Evolutionary conservation across 2,797 vertebrate genomes (phyloP), one percentile per base, ranked within the genome.

Genomic region (Takifugu rubripes): DNA sequence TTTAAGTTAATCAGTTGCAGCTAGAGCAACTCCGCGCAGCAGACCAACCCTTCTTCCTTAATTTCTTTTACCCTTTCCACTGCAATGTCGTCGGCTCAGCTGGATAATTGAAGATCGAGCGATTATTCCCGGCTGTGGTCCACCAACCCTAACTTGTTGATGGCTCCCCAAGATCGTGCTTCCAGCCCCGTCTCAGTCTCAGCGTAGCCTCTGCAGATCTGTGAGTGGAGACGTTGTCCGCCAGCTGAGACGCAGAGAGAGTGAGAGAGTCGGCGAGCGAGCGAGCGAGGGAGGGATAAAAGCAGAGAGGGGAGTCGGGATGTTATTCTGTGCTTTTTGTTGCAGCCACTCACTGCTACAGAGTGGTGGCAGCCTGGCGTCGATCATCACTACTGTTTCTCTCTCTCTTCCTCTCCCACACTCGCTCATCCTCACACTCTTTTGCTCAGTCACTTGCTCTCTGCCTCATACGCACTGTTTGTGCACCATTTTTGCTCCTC

Each of bases 331-430:
- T 92, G 95, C 94, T 96, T 95, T 94, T 94, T 93, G 92, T 95
- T 94, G 96, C 92, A 93, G 93, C 93, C 95, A 94, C 95, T 95
- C 95, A 92, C 93, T 92, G 94, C 95, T 95, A 94, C 96, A 97
- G 95, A 96, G 90, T 92, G 92, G 92, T 92, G 92, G 92, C 95
- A 96, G 94, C 92, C 96, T 98, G 95, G 96, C 94, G 95, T 98
- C 94, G 96, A 93, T 92, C 72, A 91, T 93, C 94, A 93, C 94
- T 93, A 92, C 94, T 88, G 92, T 90, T 90, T 94, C 93, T 96
- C 96, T 96, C 94, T 93, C 95, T 93, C 94, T 69, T 60, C 75
- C 59, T 64, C 77, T 61, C 76, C 56, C 84, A 56, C 78, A 65
- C 83, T 72, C 72, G 44, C 44, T 21, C 44, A 90, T 91, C 84